These are phyloP conservation scores for Hipposideros larvatus DNA, from an alignment of 2,797 vertebrate species.

Conservation along the genomic window DNA sequence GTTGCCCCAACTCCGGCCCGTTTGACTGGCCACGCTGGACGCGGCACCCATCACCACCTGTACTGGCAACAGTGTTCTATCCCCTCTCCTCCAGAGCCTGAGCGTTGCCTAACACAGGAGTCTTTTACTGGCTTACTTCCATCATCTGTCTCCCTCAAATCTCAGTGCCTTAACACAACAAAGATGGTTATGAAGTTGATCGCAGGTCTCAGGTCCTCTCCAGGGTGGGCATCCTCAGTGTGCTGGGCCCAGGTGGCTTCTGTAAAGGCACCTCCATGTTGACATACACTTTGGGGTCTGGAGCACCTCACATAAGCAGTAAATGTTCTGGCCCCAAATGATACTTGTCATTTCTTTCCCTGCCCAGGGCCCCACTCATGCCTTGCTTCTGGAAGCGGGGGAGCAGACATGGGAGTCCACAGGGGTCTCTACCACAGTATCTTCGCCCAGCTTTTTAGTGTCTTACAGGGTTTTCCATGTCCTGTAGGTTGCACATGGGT, in stretches of 20 bases:
- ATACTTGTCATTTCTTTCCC: background rate
- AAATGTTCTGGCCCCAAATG: background rate
- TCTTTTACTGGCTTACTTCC: background rate
- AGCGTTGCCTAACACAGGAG: fast-evolving
- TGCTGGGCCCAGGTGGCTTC: background rate
- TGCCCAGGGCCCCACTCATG: background rate
- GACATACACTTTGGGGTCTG: background rate
- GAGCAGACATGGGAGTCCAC: background rate
- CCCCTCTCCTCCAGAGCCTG: background rate
- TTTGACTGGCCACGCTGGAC: too few relatives aligned
- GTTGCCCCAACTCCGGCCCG: too few relatives aligned
- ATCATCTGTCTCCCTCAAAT: background rate
- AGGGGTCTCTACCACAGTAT: background rate
- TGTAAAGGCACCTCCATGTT: background rate
- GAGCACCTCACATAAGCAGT: background rate
- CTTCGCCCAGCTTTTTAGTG: too few relatives aligned
- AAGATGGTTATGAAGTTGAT: too few relatives aligned
- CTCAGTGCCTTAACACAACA: background rate
- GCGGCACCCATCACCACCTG: too few relatives aligned
- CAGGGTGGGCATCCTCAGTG: background rate
- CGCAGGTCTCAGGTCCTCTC: too few relatives aligned
- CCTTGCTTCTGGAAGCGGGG: too few relatives aligned
- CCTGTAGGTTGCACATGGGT: fast-evolving
- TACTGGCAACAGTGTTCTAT: background rate
- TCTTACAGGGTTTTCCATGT: background rate